Evolutionary conservation across 2,113 vertebrate genomes (phyloP).

Genomic region (Uria aalge): DNA sequence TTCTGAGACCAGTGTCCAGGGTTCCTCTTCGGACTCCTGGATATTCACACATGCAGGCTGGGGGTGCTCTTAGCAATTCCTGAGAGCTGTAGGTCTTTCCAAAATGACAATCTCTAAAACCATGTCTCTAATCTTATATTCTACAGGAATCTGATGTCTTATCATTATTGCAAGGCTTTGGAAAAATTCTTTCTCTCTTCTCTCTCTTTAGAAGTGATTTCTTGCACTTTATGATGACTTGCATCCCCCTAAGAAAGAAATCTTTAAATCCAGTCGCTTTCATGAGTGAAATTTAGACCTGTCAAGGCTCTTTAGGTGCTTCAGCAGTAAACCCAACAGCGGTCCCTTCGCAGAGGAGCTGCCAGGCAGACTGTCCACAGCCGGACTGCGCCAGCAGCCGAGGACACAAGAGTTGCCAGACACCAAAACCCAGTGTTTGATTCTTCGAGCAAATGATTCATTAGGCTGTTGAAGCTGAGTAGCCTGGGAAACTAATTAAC

Average conservation of each 20-base stretch:
- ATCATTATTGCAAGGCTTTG: neutral
- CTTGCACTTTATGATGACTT: neutral
- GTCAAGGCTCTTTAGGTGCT: neutral
- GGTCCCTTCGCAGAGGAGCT: neutral
- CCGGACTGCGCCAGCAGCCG: neutral
- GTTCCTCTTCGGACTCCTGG: neutral
- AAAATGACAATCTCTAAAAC: neutral
- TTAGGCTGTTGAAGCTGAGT: slow-evolving; percentile 25
- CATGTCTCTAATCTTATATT: neutral
- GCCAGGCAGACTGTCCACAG: neutral
- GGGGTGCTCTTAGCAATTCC: neutral
- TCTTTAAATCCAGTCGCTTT: neutral
- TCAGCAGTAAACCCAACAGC: neutral
- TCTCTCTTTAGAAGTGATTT: neutral
- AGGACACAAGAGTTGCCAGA: neutral
- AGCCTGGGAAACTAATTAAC: slow-evolving; percentile 53
- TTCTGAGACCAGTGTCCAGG: accelerated
- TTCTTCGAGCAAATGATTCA: neutral
- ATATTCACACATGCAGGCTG: neutral
- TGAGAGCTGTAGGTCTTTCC: neutral
- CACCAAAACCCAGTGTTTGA: neutral
- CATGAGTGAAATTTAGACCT: neutral
- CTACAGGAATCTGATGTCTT: neutral
- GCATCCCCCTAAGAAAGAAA: neutral
- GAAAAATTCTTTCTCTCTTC: neutral